Percentiles rank a stretch among this genome's conserved stretches.
phyloP scores from a whole-genome alignment of 2,113 vertebrate species.

The Arizona elegans region DNA sequence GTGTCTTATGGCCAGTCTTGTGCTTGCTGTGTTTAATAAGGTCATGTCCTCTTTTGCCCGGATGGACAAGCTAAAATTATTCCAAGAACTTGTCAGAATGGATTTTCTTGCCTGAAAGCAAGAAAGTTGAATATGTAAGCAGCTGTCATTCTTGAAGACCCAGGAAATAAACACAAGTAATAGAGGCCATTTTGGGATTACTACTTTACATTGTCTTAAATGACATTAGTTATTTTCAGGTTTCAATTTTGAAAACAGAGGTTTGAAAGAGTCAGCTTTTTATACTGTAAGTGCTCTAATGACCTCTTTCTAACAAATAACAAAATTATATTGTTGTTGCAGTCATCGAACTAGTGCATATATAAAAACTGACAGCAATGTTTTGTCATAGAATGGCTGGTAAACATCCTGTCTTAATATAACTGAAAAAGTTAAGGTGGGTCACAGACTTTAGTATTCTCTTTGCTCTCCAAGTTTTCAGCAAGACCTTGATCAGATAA shows the following conservation, averaged over 20 bases:
- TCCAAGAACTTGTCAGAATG: conserved; percentile 30
- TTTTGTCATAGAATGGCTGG: neutral
- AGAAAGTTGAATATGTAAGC: neutral
- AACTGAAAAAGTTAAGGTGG: neutral
- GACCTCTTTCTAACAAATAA: neutral
- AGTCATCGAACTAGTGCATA: neutral
- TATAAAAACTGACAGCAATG: neutral
- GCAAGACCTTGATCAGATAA: neutral
- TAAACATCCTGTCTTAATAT: neutral
- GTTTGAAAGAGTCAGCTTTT: neutral
- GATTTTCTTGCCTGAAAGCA: conserved; percentile 7
- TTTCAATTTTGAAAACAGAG: neutral
- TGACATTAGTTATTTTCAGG: neutral
- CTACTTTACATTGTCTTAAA: neutral
- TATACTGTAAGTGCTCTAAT: neutral
- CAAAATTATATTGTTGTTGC: neutral
- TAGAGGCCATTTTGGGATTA: neutral
- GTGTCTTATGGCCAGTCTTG: neutral
- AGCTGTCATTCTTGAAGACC: neutral
- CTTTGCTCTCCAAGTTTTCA: neutral
- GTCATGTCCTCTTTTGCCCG: conserved; percentile 7
- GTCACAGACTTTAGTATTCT: neutral
- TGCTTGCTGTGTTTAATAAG: conserved; percentile 10
- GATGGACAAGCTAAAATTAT: neutral
- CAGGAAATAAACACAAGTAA: neutral